A percentile compares a stretch with the other conserved stretches of the same genome.
Evolutionary conservation across 1,140 invertebrate genomes (phyloP).

Genomic region (Cydia splendana): DNA sequence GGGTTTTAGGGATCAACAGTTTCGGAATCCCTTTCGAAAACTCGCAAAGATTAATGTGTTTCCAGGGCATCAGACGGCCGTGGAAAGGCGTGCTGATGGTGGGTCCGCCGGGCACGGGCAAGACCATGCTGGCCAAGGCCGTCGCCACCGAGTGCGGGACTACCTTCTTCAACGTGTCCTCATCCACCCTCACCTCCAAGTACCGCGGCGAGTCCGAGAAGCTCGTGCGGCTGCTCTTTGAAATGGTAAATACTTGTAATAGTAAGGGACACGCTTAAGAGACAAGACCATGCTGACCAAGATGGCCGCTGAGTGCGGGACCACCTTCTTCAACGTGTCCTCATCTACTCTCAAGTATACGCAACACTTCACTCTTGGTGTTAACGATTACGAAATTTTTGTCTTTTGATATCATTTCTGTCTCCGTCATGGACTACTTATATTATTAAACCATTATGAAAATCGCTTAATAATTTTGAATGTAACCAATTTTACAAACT

Average conservation of each 20-base stretch:
- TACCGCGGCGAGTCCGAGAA: constrained; percentile 99
- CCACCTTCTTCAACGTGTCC: constrained; percentile 99
- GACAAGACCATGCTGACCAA: constrained; percentile 98
- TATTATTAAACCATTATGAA: no score
- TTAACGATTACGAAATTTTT: no score
- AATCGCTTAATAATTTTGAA: no score
- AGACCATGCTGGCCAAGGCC: constrained; percentile 99
- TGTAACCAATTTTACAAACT: constrained; percentile 31
- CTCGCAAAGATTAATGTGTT: background rate
- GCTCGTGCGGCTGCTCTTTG: constrained; percentile 97
- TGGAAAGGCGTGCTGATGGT: constrained; percentile 97
- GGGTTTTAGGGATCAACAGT: no score
- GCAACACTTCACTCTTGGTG: no score
- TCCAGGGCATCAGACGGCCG: constrained; percentile 89
- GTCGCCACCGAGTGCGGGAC: constrained; percentile 99
- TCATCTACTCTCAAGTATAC: constrained; percentile 84
- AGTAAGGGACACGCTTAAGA: no score
- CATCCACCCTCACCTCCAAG: constrained; percentile 98
- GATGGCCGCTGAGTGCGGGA: constrained; percentile 99
- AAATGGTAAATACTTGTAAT: constrained; percentile 87
- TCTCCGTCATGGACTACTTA: no score
- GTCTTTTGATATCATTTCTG: no score
- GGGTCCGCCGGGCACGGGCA: constrained; percentile 98
- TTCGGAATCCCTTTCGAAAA: no score
- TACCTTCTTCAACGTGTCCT: constrained; percentile 99